These are phyloP conservation scores for Lithophane leautieri DNA, from an alignment of 2,888 invertebrate genomes.

Conservation along the genomic window DNA sequence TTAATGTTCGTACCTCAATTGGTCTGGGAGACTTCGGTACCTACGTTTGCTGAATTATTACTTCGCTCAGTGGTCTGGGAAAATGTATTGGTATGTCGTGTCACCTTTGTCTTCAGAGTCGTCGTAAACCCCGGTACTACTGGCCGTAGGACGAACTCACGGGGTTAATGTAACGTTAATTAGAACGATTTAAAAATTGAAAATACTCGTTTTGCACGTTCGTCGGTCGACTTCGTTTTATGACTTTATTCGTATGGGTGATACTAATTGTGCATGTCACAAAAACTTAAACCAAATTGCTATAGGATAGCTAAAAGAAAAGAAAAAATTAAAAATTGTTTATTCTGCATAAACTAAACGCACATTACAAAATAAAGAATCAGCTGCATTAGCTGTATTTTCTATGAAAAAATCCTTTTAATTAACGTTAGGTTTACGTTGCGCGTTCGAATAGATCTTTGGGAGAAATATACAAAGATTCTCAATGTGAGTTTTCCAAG, in stretches of 20 bases:
- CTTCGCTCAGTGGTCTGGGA: conserved; percentile 22
- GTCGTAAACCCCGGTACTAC: background rate
- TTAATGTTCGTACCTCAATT: conserved; percentile 57
- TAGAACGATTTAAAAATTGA: too few species aligned
- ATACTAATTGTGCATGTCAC: background rate
- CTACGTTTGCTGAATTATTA: conserved; percentile 55
- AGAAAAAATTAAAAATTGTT: too few species aligned
- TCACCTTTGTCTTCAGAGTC: conserved; percentile 31
- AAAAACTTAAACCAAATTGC: background rate
- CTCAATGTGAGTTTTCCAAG: background rate
- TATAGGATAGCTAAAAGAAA: too few species aligned
- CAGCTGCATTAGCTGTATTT: too few species aligned
- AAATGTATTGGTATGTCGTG: conserved; percentile 48
- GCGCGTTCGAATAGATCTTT: background rate
- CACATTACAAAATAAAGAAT: too few species aligned
- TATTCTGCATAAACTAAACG: too few species aligned
- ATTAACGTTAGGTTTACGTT: background rate
- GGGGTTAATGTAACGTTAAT: background rate
- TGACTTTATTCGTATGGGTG: background rate
- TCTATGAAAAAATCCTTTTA: background rate
- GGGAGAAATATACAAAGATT: background rate
- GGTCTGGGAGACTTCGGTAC: conserved; percentile 16
- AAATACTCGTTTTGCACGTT: background rate
- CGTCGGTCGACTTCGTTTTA: background rate
- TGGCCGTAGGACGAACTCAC: background rate